Evolutionary conservation across 2,113 vertebrate genomes (phyloP).

Genomic region (Ivindomyrus marchei): DNA sequence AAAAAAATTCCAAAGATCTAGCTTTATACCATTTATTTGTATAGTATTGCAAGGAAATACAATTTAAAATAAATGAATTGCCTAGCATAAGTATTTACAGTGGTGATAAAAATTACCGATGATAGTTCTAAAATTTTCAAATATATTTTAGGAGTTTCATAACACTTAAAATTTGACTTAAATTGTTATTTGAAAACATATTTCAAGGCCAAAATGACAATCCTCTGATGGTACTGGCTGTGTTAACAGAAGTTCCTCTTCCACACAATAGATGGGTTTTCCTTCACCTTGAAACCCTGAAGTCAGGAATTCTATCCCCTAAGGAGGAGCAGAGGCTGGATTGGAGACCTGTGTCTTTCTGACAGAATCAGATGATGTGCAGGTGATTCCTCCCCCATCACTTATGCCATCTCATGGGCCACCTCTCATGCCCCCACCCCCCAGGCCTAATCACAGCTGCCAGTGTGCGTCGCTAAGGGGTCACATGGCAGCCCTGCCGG

Average conservation of each 20-base stretch:
- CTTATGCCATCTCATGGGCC: background rate
- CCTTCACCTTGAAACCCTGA: background rate
- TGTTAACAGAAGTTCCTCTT: background rate
- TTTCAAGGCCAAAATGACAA: background rate
- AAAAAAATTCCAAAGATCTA: background rate
- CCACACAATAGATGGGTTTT: background rate
- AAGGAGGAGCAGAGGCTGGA: constrained; percentile 7
- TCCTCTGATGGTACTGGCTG: background rate
- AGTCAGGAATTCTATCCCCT: background rate
- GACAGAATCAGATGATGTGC: constrained; percentile 14
- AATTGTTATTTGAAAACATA: background rate
- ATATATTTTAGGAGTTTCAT: background rate
- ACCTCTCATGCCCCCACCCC: background rate
- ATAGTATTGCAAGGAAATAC: background rate
- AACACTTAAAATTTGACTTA: background rate
- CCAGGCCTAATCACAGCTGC: constrained; percentile 18
- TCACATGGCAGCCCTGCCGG: background rate
- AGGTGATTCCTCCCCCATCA: constrained; percentile 1
- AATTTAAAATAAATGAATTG: background rate
- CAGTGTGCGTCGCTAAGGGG: background rate
- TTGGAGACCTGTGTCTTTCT: constrained; percentile 12
- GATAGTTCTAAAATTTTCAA: background rate
- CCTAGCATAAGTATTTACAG: background rate
- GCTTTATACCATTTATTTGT: background rate
- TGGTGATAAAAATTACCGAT: background rate